Base-by-base conservation (phyloP, 1,140 invertebrate species). In the Megathymus violae region DNA sequence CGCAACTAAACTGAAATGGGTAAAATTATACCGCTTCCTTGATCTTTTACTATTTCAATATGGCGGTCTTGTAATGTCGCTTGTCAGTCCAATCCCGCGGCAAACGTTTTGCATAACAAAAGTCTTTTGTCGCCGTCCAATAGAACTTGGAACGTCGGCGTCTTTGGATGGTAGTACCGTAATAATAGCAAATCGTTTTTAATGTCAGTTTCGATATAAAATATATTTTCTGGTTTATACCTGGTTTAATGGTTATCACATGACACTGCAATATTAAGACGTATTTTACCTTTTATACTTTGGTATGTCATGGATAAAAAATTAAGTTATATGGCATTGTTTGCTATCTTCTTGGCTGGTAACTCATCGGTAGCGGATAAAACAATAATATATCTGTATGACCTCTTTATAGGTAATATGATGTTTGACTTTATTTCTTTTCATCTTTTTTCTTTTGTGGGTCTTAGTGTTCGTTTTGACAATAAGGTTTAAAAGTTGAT, bases 71-170 rank as follows among this genome's bases (percentile, higher is more conserved):
- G 27, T 31, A 31, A 31, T 9, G 19, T 22, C 19, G 4, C 4
- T 31, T 31, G 27, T 31, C 27, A 31, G 27, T 31, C 27, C 27
- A 9, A 25, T 46, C 25, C 22, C 25, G 14, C 19, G 22, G 17
- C 44, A 47, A 40, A 31, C 41, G 41, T 51, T 62, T 62, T 62
- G 38, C 60, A 62, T 62, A 51, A 62, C 50, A 51, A 48, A 62
- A 51, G 60, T 25, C 47, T 51, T 62, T 34, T 11, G 36, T 62
- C 41, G 22, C 22, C n/a, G 46, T 16, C 36, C 38, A 15, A 56
- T 56, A 15, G 51, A 22, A 31, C 22, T 13, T 54, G 51, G 2
- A 22, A 46, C 9, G 27, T 31, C 27, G 9, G 27, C 27, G 4
- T 3, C 27, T 31, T 31, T 4, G 7, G 27, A 4, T 9, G 27